Evolutionary conservation across 1,140 invertebrate species (phyloP), one percentile per base, ranked within the genome.

Genomic region (Brachionus angularis): DNA sequence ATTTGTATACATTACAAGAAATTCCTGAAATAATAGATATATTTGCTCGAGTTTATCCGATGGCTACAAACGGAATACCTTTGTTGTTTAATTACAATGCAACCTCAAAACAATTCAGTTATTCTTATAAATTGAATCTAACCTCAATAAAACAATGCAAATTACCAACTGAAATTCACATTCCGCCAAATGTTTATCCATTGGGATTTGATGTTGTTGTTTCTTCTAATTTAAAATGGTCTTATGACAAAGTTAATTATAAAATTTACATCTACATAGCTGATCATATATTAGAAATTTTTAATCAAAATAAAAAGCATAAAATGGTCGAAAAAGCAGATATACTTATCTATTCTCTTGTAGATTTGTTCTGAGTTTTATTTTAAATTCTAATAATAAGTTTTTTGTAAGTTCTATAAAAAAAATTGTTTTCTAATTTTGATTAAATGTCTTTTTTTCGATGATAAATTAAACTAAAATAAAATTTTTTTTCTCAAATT

Each of bases 151-250:
- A 46, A 10, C 62, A 36, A 25, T 72, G 67, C 12, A 25, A 44
- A 14, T 31, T 12, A 33, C 64, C 72, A 1, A 76, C 75, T 3
- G 75, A 75, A 34, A 75, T 76, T 49, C 72, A 73, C 47, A 62
- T 75, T 49, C 74, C 73, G 25, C 12, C 36, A 5, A 10, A 76
- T 25, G 72, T 75, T 27, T 76, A 75, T 64, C 73, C 73, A 16
- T 49, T 70, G 1, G 75, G 74, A 8, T 73, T 75, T 50, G 14
- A 47, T 12, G 73, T 74, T 23, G 33, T 18, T 16, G 27, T 70
- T 12, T 42, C 34, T 4, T 12, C 52, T 25, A 27, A 33, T 44
- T 42, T 72, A 46, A 70, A 61, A 72, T 74, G 73, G 72, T 46
- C 27, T 5, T 70, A 46, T 72, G 71, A 74, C 10, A 16, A 72